Evolutionary conservation across 2,113 vertebrate species (phyloP), one percentile per base, ranked within the genome.

Genomic region (Gnathonemus echidnorhynchus): DNA sequence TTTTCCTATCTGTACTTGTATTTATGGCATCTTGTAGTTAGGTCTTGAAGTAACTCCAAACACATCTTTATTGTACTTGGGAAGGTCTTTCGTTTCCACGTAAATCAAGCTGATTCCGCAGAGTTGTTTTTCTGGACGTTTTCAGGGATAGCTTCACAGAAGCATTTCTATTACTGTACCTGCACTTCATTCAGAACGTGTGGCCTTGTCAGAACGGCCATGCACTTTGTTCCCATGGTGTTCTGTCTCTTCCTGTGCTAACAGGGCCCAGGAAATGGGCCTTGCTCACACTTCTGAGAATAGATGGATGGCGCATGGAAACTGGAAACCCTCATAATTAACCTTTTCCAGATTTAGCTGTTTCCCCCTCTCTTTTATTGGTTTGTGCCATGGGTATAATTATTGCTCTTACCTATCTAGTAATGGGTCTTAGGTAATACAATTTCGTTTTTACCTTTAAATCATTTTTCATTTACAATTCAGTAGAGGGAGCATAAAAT

Each of bases 231-330:
- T 27, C 45, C 48, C 11, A 5, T 24, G 46, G 42, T 21, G 84
- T 17, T 86, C 84, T 5, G 84, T 9, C 45, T 46, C 46, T 45
- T 15, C 84, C 45, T 50, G 48, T 27, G 24, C 42, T 50, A 80
- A 11, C 84, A 46, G 42, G 46, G 62, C 90, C 84, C 84, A 89
- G 88, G 84, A 85, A 74, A 88, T 88, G 85, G 21, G 58, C 31
- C 9, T 62, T 46, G 45, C 45, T 27, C 11, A 49, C 46, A 49
- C 21, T 48, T 86, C 46, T 49, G n/a, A 86, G 84, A n/a, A 86
- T 24, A 86, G 24, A 86, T 86, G 46, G 46, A 86, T 45, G 84
- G 11, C 27, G 21, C 46, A 86, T 50, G 15, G 35, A 77, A 39
- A 77, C 70, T 77, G 70, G 70, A 77, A 35, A 39, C 27, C 70